Base-by-base conservation (phyloP, 1,140 invertebrate genomes). In the Helicoverpa armigera region DNA sequence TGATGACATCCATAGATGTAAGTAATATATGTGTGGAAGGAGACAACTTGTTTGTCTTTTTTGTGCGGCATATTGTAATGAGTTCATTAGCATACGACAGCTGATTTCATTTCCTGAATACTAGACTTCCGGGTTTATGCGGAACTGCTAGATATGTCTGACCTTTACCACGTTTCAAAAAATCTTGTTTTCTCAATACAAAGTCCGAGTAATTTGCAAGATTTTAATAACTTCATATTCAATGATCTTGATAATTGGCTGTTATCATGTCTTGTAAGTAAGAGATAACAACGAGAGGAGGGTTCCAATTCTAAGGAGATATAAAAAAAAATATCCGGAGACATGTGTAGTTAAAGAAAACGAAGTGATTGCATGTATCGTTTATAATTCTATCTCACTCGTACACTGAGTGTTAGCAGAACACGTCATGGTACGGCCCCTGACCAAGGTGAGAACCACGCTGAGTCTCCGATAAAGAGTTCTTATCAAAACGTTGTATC, bases 101-200 rank as follows among this genome's bases (percentile, higher is more conserved):
- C n/a, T 69, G 65, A 69, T 69, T 50, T 43, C 65, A 16, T 69
- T 69, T 50, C 65, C 65, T 69, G 11, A 18, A 69, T 50, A 18
- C 50, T 14, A 69, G 65, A 50, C 65, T 69, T 69, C 65, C 65
- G 65, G n/a, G 18, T 69, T 43, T 16, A 50, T 69, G 18, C 65
- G 65, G 65, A 69, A 69, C 65, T 18, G 43, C 10, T 69, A 69
- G 65, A 67, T 0, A 48, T n/a, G n/a, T 50, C 2, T 69, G 43
- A 69, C 16, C 65, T 50, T 69, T 69, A 10, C 43, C 3, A 67
- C n/a, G 14, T 9, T 67, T 67, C n/a, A n/a, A 48, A 50, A 69
- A 23, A 50, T 50, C 10, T 12, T 9, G 58, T 60, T 60, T 54
- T 60, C 7, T 23, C 16, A 9, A 18, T 10, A 43, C 35, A 0